Base-by-base conservation (phyloP, 2,888 invertebrate genomes). In the Melikaiella ostensackeni region DNA sequence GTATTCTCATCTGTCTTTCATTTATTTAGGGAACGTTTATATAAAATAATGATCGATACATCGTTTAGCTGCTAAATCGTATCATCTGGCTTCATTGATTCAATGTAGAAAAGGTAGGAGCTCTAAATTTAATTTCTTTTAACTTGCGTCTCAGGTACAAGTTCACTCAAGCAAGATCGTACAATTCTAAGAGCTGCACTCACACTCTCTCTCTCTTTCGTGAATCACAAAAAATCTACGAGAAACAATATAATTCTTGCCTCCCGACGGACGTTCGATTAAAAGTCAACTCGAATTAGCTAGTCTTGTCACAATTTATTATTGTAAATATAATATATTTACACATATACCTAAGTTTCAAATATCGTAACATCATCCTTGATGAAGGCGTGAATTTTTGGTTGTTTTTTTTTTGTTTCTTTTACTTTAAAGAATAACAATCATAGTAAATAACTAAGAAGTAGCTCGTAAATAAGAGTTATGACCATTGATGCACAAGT, bases 281-380 rank as follows among this genome's bases (percentile, higher is more conserved):
- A 70, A 70, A 70, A 70, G 70, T 70, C 70, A 70, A 70, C 70
- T 70, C 70, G 70, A 70, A 70, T 70, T 70, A 70, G 50, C 70
- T 70, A 70, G 70, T 70, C 70, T 88, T 82, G 88, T 89, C 86
- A 88, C 89, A 86, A 88, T 89, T 88, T 88, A 86, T 87, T 88
- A 86, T 86, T 89, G 90, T 89, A 90, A 90, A 90, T 89, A 87
- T 87, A 85, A 86, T 87, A 90, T 90, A 90, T 90, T 90, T 90
- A 90, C 90, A 90, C 88, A 88, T 89, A 88, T 89, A 88, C 83
- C 88, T 89, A 90, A 87, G 86, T 82, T 88, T 88, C 85, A 84
- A 88, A 86, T 85, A 87, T 85, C 79, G 80, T 87, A 88, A 89
- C 86, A 85, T 86, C 84, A 83, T 84, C 81, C 83, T 87, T 83